These are phyloP conservation scores for Cryptoprocta ferox DNA, from an alignment of 2,797 vertebrate genomes.

Conservation along the genomic window DNA sequence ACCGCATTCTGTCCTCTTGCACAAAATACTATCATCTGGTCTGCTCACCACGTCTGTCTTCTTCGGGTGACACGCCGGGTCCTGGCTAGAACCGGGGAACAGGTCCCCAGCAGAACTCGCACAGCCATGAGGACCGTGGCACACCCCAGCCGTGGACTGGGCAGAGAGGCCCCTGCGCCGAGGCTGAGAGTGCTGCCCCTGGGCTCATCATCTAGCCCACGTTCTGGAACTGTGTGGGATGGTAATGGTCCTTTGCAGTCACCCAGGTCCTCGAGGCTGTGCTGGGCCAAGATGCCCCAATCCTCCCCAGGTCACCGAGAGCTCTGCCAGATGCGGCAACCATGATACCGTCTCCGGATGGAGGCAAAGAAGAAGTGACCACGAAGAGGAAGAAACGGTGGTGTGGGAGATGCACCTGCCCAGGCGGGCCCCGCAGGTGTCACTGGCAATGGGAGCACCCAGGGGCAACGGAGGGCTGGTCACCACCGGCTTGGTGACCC, in stretches of 20 bases:
- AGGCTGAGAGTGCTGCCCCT: not conserved
- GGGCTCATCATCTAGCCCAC: rapidly evolving
- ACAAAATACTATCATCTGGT: not conserved
- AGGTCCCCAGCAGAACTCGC: not conserved
- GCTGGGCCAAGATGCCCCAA: rapidly evolving
- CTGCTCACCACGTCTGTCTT: not conserved
- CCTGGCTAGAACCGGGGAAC: not conserved
- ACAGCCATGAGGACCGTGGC: rapidly evolving
- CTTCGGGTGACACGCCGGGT: not conserved
- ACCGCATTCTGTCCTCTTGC: no score
- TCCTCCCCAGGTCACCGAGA: not conserved
- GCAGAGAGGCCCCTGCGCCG: not conserved
- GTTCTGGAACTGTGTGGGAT: rapidly evolving
- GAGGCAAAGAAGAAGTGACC: not conserved
- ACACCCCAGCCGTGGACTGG: not conserved
- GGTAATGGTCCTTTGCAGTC: rapidly evolving
- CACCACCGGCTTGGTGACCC: not conserved
- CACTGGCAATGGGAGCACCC: rapidly evolving
- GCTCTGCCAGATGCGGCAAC: rapidly evolving
- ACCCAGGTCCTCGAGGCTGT: no score
- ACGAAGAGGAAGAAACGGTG: not conserved
- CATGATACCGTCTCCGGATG: rapidly evolving
- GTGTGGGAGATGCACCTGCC: not conserved
- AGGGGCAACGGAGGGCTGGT: rapidly evolving
- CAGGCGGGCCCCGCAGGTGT: no score